Evolutionary conservation across 1,140 invertebrate genomes (phyloP), one percentile per base, ranked within the genome.

Genomic region (Hestina assimilis): DNA sequence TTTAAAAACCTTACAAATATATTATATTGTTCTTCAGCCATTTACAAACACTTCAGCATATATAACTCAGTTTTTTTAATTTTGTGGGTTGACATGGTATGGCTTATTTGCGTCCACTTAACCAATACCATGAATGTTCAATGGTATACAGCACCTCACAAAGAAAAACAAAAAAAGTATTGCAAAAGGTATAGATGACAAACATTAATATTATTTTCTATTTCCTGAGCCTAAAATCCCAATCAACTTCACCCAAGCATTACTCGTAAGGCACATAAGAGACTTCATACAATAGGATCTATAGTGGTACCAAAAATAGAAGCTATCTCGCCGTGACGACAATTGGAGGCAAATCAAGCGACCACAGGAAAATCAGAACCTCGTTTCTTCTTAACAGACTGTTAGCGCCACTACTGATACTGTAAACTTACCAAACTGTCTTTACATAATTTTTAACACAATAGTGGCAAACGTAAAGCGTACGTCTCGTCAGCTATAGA

Each of bases 371-470:
- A 73, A 74, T 72, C 66, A 63, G 75, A 73, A 83, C 77, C 79
- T 83, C 73, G 77, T 80, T 80, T 83, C 73, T 75, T 67, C 72
- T 71, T 80, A 78, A 69, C 67, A 75, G 72, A 52, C 57, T 69
- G 31, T 26, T 29, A 26, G 53, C 12, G 23, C 12, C 9, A 58
- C 42, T 20, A 52, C 57, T 11, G 11, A 19, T 6, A 42, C 33
- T 38, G n/a, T 19, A 3, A 5, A 8, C 0, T 38, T 38, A 1
- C 2, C 3, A 20, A n/a, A n/a, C n/a, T n/a, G n/a, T n/a, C n/a
- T n/a, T n/a, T n/a, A n/a, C n/a, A n/a, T n/a, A n/a, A n/a, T n/a
- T n/a, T n/a, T n/a, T n/a, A n/a, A n/a, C n/a, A n/a, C n/a, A n/a
- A n/a, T n/a, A n/a, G n/a, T n/a, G n/a, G n/a, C n/a, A n/a, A n/a